Evolutionary conservation across 2,888 invertebrate species (phyloP), one percentile per base, ranked within the genome.

Genomic region (Morpho achilles): DNA sequence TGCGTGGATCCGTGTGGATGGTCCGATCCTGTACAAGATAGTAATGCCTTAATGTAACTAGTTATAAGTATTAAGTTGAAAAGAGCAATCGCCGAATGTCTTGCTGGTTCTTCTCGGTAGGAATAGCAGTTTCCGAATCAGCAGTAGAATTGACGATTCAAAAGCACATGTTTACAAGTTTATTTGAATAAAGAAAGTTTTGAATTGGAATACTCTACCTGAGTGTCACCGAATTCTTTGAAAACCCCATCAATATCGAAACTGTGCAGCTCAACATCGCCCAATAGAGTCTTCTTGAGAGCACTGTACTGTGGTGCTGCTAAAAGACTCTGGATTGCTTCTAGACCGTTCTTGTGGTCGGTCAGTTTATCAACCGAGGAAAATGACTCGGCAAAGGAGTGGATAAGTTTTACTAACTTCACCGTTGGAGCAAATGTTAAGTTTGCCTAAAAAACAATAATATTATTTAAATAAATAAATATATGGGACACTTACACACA

Each of bases 361-460:
- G 76, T 59, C 49, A 90, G 64, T 7, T 69, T 68, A 53, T 75
- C 74, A 42, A 89, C 66, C 0, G 88, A 76, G 0, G 82, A 73
- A 64, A 87, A 78, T 0, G 87, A 76, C 0, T 67, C 67, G 0
- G 91, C 75, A 65, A 91, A 80, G 0, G 84, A 78, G 58, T 86
- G 85, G 22, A 91, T 72, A 0, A 91, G 69, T 1, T 70, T 65
- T 0, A 82, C 76, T 46, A 92, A 69, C 8, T 85, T 83, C 32
- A 84, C 77, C 70, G 92, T 79, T 50, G 90, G 88, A 0, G 88
- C 79, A 67, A 93, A 93, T 0, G 92, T 91, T 6, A 79, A 69
- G 75, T 93, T 93, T 0, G 92, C 91, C 93, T 93, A 75, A 2
- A 61, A 60, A 1, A 59, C 42, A 22, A 10, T 3, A 48, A 48